phyloP scores from a whole-genome alignment of 2,797 vertebrate species.

The Crossoptilon crossoptilon region DNA sequence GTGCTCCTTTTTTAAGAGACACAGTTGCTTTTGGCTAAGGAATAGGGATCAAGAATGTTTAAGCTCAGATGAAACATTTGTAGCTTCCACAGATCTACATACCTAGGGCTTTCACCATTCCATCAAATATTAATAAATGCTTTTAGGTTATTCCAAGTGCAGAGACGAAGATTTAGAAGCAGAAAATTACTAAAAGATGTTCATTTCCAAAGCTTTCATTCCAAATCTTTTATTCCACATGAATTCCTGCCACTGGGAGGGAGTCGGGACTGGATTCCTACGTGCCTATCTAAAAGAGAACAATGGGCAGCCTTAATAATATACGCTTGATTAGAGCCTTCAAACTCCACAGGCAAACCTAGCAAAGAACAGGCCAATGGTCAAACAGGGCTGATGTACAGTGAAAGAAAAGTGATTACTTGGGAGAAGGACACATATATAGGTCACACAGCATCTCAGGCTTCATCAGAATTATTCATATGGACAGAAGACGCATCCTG shows the following conservation, averaged over 20 bases:
- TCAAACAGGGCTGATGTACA: background rate
- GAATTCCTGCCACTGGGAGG: background rate
- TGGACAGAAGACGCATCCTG: background rate
- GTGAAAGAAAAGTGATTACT: conserved; percentile 1
- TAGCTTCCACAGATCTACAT: background rate
- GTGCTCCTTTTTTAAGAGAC: background rate
- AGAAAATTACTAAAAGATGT: background rate
- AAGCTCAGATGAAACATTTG: background rate
- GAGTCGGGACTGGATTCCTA: background rate
- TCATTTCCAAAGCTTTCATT: conserved; percentile 20
- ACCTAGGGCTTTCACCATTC: background rate
- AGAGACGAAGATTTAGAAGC: conserved; percentile 39
- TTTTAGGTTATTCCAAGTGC: conserved; percentile 50
- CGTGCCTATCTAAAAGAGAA: background rate
- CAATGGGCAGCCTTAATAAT: background rate
- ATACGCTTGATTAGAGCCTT: background rate
- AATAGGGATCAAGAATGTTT: background rate
- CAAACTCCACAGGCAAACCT: background rate
- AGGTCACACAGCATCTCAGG: background rate
- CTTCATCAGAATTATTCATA: background rate
- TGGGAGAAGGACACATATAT: background rate
- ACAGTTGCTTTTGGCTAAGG: background rate
- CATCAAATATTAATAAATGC: conserved; percentile 67
- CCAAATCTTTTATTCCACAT: background rate
- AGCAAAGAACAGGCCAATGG: background rate